A percentile compares a stretch with the other conserved stretches of the same genome.
phyloP scores from a whole-genome alignment of 2,888 invertebrate species.

The Leucophenga montana region DNA sequence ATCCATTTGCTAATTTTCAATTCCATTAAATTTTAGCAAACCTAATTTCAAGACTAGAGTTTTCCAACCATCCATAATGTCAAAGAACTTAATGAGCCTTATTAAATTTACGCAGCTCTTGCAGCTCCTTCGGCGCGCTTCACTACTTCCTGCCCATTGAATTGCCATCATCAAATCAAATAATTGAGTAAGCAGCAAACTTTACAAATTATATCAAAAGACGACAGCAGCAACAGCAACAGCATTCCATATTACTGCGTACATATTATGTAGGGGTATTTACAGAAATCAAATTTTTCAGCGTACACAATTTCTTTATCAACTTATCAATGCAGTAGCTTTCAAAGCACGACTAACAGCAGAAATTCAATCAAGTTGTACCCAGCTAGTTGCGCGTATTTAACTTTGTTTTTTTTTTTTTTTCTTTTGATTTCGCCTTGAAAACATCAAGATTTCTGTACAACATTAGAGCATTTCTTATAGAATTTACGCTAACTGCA shows the following conservation, averaged over 20 bases:
- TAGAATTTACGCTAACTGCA: constrained; percentile 28
- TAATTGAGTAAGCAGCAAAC: background rate
- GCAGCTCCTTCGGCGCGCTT: too few species aligned
- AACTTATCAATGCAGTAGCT: background rate
- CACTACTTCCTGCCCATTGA: too few species aligned
- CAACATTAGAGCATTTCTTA: constrained; percentile 13
- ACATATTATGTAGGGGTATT: background rate
- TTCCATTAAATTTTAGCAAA: too few species aligned
- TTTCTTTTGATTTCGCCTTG: constrained; percentile 9
- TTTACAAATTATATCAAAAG: constrained; percentile 18
- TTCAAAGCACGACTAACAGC: constrained; percentile 1
- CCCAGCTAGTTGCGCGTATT: background rate
- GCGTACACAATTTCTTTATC: background rate
- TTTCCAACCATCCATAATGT: too few species aligned
- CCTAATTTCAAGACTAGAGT: too few species aligned
- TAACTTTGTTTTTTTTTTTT: constrained; percentile 1
- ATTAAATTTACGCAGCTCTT: too few species aligned
- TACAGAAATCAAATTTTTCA: constrained; percentile 25
- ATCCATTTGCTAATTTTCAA: too few species aligned
- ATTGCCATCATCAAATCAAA: too few species aligned
- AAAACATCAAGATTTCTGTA: background rate
- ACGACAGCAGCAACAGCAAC: background rate
- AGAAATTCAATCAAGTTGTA: constrained; percentile 24
- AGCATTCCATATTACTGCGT: too few species aligned
- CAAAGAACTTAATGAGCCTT: too few species aligned